These are phyloP conservation scores for Leptoteleia sp. DNA, from an alignment of 1,140 invertebrate genomes.

Conservation along the genomic window DNA sequence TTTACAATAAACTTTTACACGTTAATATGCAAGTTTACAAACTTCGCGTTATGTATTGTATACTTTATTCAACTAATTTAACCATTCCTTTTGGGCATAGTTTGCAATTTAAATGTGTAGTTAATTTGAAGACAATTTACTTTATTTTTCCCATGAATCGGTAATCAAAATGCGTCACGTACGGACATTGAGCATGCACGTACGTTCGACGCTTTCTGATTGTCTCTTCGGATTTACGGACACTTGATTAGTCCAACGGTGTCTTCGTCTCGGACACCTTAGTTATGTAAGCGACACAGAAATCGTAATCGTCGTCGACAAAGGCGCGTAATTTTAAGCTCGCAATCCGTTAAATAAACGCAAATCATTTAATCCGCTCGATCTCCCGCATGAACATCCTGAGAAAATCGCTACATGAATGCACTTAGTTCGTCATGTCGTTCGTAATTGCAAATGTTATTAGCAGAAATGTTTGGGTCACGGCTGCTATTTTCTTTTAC, in stretches of 20 bases:
- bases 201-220: conserved; percentile 5
- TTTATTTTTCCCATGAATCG: conserved; percentile 4
- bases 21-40: too few relatives aligned
- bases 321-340: conserved; percentile 50
- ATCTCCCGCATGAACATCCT: neutral
- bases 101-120: too few relatives aligned
- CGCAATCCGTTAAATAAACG: conserved; percentile 7
- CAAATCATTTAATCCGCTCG: conserved; percentile 13
- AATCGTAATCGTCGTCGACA: conserved; percentile 61
- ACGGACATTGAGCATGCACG: conserved; percentile 10
- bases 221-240: conserved; percentile 12
- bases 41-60: neutral
- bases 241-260: conserved; percentile 35
- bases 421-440: conserved; percentile 22
- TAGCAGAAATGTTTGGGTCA: conserved; percentile 30
- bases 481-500: conserved; percentile 27
- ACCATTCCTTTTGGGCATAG: too few relatives aligned
- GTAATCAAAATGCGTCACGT: conserved; percentile 4
- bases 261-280: conserved; percentile 20
- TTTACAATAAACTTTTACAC: too few relatives aligned
- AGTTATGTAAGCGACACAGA: conserved; percentile 69
- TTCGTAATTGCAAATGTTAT: conserved; percentile 33
- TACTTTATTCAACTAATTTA: neutral
- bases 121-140: neutral
- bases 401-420: conserved; percentile 16